Conservation (phyloP, 2,797 vertebrate species). For the Crypturellus tataupa region DNA sequence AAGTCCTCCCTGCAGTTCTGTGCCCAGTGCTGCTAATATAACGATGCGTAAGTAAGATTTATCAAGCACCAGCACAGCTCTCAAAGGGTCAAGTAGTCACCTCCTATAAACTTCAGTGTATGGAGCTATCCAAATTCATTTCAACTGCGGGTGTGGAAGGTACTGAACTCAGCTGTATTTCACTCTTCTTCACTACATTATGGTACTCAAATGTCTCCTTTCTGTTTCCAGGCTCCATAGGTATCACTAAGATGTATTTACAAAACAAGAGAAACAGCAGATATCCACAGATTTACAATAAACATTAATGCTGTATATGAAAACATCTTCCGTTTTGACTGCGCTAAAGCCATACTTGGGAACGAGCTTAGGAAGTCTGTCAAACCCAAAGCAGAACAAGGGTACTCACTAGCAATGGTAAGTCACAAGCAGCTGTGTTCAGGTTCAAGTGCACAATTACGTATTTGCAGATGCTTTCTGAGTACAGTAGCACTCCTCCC, state of each 20-base stretch:
- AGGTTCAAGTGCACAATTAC: background rate
- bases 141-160: background rate
- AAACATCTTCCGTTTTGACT: background rate
- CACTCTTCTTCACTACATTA: background rate
- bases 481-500: background rate
- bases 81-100: background rate
- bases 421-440: background rate
- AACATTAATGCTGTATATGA: background rate
- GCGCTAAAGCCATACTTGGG: background rate
- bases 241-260: rapidly evolving
- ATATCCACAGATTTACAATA: background rate
- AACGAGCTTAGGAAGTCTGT: background rate
- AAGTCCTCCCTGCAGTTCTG: background rate
- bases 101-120: background rate
- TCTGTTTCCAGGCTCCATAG: background rate
- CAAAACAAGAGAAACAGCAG: background rate
- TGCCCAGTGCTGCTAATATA: background rate
- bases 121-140: background rate
- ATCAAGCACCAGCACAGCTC: background rate
- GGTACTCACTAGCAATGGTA: too few species aligned
- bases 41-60: background rate
- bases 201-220: background rate
- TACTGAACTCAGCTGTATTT: background rate
- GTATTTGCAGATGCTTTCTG: background rate
- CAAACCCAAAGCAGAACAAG: background rate